Conservation (phyloP, 2,888 invertebrate species). For the Taphrorychus bicolor region DNA sequence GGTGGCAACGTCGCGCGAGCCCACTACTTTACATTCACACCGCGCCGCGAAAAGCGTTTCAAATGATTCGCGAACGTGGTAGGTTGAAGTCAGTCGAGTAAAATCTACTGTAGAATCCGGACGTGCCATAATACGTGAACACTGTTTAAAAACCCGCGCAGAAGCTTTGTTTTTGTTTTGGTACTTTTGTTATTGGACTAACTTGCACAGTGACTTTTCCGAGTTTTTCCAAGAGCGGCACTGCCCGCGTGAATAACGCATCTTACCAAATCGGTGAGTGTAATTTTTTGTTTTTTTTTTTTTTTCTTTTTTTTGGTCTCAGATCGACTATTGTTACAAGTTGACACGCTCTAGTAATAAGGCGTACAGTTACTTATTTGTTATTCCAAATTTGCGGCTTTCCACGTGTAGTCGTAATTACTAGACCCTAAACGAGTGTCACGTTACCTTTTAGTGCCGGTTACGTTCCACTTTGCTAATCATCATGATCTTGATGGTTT, state of each 20-base stretch:
- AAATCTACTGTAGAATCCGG: not conserved
- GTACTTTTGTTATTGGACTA: slow-evolving; percentile 23
- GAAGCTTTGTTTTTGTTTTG: slow-evolving; percentile 37
- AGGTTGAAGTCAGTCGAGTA: slow-evolving; percentile 27
- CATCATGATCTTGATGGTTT: slow-evolving; percentile 8
- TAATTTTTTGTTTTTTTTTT: slow-evolving; percentile 16
- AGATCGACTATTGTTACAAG: slow-evolving; percentile 24
- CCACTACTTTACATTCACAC: slow-evolving; percentile 35
- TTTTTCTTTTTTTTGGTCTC: slow-evolving; percentile 12
- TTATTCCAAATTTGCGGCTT: slow-evolving; percentile 26
- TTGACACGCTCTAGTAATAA: slow-evolving; percentile 37
- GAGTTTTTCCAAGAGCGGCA: slow-evolving; percentile 24
- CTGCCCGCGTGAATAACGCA: slow-evolving; percentile 13
- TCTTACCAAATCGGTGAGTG: slow-evolving; percentile 35
- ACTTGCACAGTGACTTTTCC: slow-evolving; percentile 32
- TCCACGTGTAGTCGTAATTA: slow-evolving; percentile 18
- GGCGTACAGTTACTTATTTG: slow-evolving; percentile 29
- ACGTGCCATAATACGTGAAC: slow-evolving; percentile 8
- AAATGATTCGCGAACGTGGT: slow-evolving; percentile 36
- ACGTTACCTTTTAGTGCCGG: slow-evolving; percentile 17
- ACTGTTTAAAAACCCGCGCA: slow-evolving; percentile 22
- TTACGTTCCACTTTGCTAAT: slow-evolving; percentile 13
- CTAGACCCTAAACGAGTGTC: slow-evolving; percentile 28
- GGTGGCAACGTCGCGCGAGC: slow-evolving; percentile 32
- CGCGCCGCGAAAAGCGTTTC: slow-evolving; percentile 27